These are phyloP conservation scores for Rhopalosiphum maidis DNA, from an alignment of 1,140 invertebrate genomes.

Conservation along the genomic window DNA sequence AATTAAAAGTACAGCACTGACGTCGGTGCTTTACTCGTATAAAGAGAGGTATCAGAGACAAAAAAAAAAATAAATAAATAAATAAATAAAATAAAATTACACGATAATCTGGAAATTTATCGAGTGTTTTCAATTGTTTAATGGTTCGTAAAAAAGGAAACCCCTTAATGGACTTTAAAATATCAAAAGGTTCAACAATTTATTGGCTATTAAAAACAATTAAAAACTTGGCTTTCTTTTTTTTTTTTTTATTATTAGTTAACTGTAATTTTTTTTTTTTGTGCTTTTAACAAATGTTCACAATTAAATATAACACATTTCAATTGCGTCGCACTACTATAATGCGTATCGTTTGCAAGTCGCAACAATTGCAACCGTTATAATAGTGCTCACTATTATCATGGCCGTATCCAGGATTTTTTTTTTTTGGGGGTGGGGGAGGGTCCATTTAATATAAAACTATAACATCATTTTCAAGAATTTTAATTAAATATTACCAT, in stretches of 20 bases:
- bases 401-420: too few species aligned
- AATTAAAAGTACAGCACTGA: slow-evolving; percentile 24
- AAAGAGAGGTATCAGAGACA: not conserved
- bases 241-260: not conserved
- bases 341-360: not conserved
- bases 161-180: slow-evolving; percentile 30
- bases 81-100: not conserved
- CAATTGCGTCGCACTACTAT: not conserved
- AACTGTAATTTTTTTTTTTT: not conserved
- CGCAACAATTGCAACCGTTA: too few species aligned
- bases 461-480: too few species aligned
- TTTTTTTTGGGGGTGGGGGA: too few species aligned
- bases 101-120: slow-evolving; percentile 37
- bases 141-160: slow-evolving; percentile 30
- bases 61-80: too few species aligned
- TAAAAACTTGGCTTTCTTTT: not conserved
- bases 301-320: not conserved
- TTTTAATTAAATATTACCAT: too few species aligned
- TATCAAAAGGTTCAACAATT: slow-evolving; percentile 42
- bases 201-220: slow-evolving; percentile 48
- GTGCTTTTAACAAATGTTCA: not conserved
- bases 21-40: not conserved
- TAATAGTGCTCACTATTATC: too few species aligned
- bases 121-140: slow-evolving; percentile 46
- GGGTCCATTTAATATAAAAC: too few species aligned